Evolutionary conservation across 2,888 invertebrate genomes (phyloP), one percentile per base, ranked within the genome.

Genomic region (Microchrysa polita): DNA sequence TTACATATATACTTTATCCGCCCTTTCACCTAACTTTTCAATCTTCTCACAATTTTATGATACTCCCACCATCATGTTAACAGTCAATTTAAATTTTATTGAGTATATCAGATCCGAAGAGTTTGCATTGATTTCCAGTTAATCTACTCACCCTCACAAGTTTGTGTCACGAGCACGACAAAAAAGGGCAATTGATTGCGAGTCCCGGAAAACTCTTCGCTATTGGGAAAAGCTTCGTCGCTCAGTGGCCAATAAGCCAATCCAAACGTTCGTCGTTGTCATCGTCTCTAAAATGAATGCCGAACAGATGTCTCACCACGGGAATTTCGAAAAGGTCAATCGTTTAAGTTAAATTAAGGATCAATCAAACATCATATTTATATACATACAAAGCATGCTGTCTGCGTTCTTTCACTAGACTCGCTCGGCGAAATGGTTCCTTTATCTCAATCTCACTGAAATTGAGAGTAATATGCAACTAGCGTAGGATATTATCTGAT

Each of bases 21-120:
- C 27, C 27, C 27, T 34, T 34, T 34, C 27, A 34, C 7, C 2
- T 34, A 34, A 34, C 27, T 34, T 34, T 34, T 34, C 27, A 34
- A 2, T 34, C 4, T 34, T 34, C 7, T 7, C 27, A 34, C 27
- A 34, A 34, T 34, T 34, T 34, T 34, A 34, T 34, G 7, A 7
- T 34, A 7, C 27, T 34, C 27, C 7, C 7, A 34, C 27, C 48
- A n/a, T 65, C 65, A 0, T 48, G 10, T 55, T 65, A 34, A 44
- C 16, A 44, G 65, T 14, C 61, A 61, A 65, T 65, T 65, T 48
- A 34, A 48, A 44, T 44, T 65, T 65, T 22, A 65, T 65, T 65
- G 65, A 48, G 65, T 20, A n/a, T n/a, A 48, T 48, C 12, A 48
- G 12, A 65, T 48, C 12, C n/a, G 2, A n/a, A 22, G 65, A 65